These are phyloP conservation scores for Pammene fasciana DNA, from an alignment of 2,888 invertebrate species.

Conservation along the genomic window DNA sequence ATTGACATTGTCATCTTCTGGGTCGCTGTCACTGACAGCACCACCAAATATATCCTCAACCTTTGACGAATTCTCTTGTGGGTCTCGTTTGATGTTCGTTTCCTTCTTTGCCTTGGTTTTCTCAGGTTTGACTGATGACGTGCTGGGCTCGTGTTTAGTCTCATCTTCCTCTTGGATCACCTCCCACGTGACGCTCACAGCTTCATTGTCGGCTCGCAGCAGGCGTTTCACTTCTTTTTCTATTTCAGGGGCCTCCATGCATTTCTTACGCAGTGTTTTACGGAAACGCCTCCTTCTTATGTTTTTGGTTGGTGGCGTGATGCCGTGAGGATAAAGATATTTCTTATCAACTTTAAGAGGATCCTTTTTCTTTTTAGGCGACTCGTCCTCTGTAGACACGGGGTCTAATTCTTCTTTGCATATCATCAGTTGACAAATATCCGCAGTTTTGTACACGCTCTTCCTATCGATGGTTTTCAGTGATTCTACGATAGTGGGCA, in stretches of 20 bases:
- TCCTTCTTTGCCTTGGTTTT: slow-evolving; percentile 50
- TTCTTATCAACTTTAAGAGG: slow-evolving; percentile 90
- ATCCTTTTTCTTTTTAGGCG: slow-evolving; percentile 91
- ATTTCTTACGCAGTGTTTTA: slow-evolving; percentile 96
- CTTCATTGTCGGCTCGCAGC: slow-evolving; percentile 93
- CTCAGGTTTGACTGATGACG: slow-evolving; percentile 46
- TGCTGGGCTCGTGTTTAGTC: slow-evolving; percentile 55
- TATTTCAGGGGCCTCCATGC: slow-evolving; percentile 96
- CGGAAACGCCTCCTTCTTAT: slow-evolving; percentile 93
- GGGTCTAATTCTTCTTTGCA: slow-evolving; percentile 92
- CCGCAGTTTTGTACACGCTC: slow-evolving; percentile 97
- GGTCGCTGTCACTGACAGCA: slow-evolving; percentile 91
- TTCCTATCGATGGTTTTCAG: slow-evolving; percentile 96
- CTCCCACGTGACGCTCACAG: slow-evolving; percentile 92
- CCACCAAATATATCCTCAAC: slow-evolving; percentile 92
- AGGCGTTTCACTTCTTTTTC: slow-evolving; percentile 97
- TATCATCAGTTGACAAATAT: slow-evolving; percentile 93
- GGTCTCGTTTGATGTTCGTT: slow-evolving; percentile 45
- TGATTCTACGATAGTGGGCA: slow-evolving; percentile 94
- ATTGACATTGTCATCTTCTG: slow-evolving; percentile 88
- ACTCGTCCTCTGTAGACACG: slow-evolving; percentile 87
- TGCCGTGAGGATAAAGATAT: slow-evolving; percentile 94
- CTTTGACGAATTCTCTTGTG: slow-evolving; percentile 47
- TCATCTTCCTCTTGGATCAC: slow-evolving; percentile 92
- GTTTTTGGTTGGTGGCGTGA: slow-evolving; percentile 96